These are phyloP conservation scores for Drosophila meridiana DNA, from an alignment of 2,888 invertebrate genomes.

Conservation along the genomic window DNA sequence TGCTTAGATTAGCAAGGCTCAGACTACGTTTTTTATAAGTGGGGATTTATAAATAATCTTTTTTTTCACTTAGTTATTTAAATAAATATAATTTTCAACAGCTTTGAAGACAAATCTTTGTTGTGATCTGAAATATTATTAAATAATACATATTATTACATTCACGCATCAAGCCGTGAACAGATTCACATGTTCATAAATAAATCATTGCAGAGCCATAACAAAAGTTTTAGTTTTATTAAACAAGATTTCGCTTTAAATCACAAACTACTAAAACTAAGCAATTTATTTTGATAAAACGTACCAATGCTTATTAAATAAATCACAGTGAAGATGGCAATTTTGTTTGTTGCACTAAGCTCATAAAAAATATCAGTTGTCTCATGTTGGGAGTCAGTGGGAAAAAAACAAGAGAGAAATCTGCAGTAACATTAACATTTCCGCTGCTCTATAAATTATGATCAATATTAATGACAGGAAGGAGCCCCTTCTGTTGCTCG, in stretches of 20 bases:
- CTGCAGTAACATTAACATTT: conserved; percentile 36
- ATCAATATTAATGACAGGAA: conserved; percentile 44
- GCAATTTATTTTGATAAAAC: not conserved
- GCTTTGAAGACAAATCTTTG: no score
- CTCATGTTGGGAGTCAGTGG: not conserved
- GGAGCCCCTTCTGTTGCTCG: conserved; percentile 20
- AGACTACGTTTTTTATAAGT: no score
- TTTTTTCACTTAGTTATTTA: no score
- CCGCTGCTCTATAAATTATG: conserved; percentile 47
- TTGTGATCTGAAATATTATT: no score
- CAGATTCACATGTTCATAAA: no score
- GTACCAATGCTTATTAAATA: not conserved
- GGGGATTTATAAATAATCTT: no score
- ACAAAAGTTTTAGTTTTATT: not conserved
- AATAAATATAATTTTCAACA: no score
- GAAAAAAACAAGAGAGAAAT: conserved; percentile 2
- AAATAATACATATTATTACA: no score
- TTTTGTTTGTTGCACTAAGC: not conserved
- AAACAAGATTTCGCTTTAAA: not conserved
- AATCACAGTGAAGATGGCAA: not conserved
- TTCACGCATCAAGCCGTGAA: no score
- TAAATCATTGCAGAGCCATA: not conserved
- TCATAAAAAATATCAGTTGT: conserved; percentile 4
- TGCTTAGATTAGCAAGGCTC: no score
- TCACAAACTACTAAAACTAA: not conserved